phyloP scores from a whole-genome alignment of 2,113 vertebrate species.

The Zapornia atra region DNA sequence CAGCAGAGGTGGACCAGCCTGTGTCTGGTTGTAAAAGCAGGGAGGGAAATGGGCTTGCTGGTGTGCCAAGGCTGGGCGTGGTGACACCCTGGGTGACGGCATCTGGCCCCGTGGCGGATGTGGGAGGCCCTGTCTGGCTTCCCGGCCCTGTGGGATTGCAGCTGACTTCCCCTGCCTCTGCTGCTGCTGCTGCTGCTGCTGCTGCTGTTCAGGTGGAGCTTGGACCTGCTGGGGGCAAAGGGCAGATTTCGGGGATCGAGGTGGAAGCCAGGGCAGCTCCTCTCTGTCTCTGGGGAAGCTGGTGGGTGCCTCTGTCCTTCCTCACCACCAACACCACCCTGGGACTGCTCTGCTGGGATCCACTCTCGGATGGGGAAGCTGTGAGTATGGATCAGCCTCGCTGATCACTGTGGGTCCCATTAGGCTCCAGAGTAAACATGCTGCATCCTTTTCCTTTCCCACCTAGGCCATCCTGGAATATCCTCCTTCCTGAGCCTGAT shows the following conservation, averaged over 20 bases:
- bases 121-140: background rate
- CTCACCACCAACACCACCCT: no score
- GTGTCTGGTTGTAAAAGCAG: background rate
- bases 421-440: background rate
- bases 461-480: background rate
- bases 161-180: background rate
- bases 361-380: accelerated
- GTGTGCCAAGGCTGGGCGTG: background rate
- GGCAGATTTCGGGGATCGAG: no score
- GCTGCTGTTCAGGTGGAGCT: background rate
- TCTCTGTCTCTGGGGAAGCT: background rate
- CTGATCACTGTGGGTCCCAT: accelerated
- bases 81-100: background rate
- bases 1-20: background rate
- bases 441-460: background rate
- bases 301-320: background rate
- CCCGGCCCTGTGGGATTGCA: accelerated
- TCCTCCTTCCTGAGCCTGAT: background rate
- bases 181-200: background rate
- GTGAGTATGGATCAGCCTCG: accelerated
- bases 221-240: background rate
- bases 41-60: background rate
- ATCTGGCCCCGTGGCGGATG: background rate
- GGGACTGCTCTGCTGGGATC: accelerated
- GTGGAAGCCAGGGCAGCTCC: accelerated